Evolutionary conservation across 92 coral and sea anemone species (phyloP).

Genomic region (Galaxea fascicularis): DNA sequence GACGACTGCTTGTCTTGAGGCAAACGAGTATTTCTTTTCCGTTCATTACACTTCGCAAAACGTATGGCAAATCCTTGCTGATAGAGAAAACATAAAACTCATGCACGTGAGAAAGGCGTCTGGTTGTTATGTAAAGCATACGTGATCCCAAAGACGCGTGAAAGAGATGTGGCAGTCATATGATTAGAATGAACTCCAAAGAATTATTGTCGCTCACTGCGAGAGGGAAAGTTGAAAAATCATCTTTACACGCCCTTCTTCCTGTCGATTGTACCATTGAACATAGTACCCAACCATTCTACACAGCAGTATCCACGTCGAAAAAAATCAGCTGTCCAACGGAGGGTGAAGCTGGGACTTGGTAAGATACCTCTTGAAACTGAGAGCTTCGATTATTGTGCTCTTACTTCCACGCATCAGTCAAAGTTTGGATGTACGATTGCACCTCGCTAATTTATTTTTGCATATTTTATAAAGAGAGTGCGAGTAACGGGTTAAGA

Average conservation of each 20-base stretch:
- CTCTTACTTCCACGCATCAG: too few relatives aligned
- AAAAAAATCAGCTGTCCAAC: neutral
- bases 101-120: neutral
- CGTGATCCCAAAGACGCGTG: neutral
- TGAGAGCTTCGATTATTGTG: too few relatives aligned
- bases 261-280: neutral
- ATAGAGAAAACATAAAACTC: too few relatives aligned
- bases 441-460: too few relatives aligned
- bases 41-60: neutral
- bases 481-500: too few relatives aligned
- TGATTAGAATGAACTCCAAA: neutral
- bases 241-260: neutral
- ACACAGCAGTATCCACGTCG: neutral
- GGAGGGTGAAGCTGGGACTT: neutral
- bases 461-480: too few relatives aligned
- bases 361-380: too few relatives aligned
- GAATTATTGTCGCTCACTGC: neutral
- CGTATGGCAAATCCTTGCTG: neutral
- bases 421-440: too few relatives aligned
- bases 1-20: neutral
- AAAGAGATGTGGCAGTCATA: neutral
- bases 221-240: neutral
- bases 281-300: neutral
- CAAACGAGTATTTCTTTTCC: neutral
- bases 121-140: neutral